Evolutionary conservation across 2,113 vertebrate species (phyloP).

Genomic region (Callipepla californica): DNA sequence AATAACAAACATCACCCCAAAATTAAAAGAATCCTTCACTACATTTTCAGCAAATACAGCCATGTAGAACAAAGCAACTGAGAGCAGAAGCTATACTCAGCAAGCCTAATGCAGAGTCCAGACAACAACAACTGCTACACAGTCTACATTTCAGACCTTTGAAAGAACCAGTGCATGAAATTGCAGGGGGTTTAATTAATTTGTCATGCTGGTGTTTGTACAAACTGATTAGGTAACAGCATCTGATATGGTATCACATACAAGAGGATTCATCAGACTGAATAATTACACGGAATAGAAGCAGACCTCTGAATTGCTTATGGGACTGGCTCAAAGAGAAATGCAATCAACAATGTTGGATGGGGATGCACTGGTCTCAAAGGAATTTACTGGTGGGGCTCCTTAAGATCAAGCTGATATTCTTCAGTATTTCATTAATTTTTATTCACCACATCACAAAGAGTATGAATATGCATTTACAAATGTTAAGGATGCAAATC

Average conservation of each 20-base stretch:
- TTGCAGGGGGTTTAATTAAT: slow-evolving; percentile 59
- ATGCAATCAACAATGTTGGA: background rate
- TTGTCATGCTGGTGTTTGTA: slow-evolving; percentile 52
- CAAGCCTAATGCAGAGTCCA: background rate
- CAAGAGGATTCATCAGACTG: slow-evolving; percentile 58
- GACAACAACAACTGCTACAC: background rate
- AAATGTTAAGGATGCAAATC: background rate
- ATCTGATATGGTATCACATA: slow-evolving; percentile 53
- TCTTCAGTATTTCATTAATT: slow-evolving; percentile 45
- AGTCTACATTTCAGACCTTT: slow-evolving; percentile 1
- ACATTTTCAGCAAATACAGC: background rate
- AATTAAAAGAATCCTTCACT: background rate
- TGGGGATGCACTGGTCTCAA: background rate
- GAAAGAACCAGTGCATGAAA: slow-evolving; percentile 61
- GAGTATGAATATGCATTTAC: background rate
- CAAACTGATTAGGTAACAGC: slow-evolving; percentile 65
- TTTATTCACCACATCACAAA: background rate
- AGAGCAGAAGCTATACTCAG: background rate
- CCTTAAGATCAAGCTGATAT: slow-evolving; percentile 14
- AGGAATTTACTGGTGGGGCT: slow-evolving; percentile 12
- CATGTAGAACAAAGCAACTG: background rate
- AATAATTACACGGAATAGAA: slow-evolving; percentile 68
- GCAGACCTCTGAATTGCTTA: slow-evolving; percentile 48
- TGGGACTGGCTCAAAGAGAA: background rate
- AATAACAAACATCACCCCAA: background rate